Evolutionary conservation across 2,888 invertebrate genomes (phyloP), one percentile per base, ranked within the genome.

Genomic region (Ernsta delagoae): DNA sequence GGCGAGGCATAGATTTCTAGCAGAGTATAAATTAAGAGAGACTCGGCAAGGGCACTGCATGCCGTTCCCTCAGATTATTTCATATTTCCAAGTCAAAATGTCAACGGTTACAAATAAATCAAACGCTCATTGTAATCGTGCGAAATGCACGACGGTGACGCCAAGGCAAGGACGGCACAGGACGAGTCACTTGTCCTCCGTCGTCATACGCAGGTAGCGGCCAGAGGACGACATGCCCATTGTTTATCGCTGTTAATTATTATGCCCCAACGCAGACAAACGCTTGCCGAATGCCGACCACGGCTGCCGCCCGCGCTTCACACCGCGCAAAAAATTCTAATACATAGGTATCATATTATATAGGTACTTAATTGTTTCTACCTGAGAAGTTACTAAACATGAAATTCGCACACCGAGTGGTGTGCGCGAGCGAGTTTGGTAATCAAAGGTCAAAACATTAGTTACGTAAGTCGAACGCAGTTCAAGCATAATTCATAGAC

Each of bases 231-330:
- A 89, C 89, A 88, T 88, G 87, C 85, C 92, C 89, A 93, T 93
- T 92, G 92, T 93, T 92, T 91, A 91, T 89, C 87, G 87, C 85
- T 82, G 86, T 90, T 92, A 90, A 92, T 93, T 91, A 92, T 90
- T 89, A 92, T 91, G 88, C 90, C 85, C 80, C 86, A 87, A 86
- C 86, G 88, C 86, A 87, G 85, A 74, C 76, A 72, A 74, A 88
- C 87, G 87, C 83, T 76, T 83, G 82, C 72, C 72, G 72, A 74
- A 72, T 70, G 68, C 81, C 83, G 86, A 81, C 81, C 81, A 80
- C 79, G 70, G 72, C 65, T 65, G 70, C 66, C 80, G 79, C 80
- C 80, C 77, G 78, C 77, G 75, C 77, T 75, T 63, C 76, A 77
- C 79, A 76, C 76, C 79, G 81, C 84, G 85, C 86, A 90, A 90